Percentiles rank a stretch among this genome's conserved stretches.
These are phyloP conservation scores for Rhinogobius similis DNA, from an alignment of 2,113 vertebrate genomes.

Conservation along the genomic window DNA sequence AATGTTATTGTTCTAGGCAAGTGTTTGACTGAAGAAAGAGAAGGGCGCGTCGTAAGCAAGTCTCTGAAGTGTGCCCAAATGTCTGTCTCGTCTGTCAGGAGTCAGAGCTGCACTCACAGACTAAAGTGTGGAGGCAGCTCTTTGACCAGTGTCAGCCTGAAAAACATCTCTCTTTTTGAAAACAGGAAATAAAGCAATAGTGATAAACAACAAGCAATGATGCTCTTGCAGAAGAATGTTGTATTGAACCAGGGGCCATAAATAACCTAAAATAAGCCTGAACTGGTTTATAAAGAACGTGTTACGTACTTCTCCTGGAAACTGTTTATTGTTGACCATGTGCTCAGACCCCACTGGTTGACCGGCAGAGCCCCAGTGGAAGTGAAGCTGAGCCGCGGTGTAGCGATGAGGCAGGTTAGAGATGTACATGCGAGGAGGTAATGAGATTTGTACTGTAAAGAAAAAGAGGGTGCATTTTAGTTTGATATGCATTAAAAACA, in stretches of 20 bases:
- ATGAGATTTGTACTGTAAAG: constrained; percentile 85
- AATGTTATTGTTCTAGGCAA: background rate
- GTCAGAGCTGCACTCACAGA: constrained; percentile 10
- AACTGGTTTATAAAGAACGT: background rate
- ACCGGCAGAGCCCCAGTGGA: constrained; percentile 89
- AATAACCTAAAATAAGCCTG: background rate
- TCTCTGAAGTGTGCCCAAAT: constrained; percentile 5
- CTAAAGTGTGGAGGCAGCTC: constrained; percentile 17
- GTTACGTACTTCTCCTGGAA: constrained; percentile 87
- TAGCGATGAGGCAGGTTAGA: constrained; percentile 82
- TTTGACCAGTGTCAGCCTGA: background rate
- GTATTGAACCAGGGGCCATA: background rate
- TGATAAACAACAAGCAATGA: background rate
- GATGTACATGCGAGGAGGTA: constrained; percentile 83
- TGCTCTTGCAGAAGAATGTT: background rate
- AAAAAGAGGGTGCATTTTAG: constrained; percentile 25
- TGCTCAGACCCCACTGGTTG: constrained; percentile 87
- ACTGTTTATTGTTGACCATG: constrained; percentile 82
- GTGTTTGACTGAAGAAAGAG: constrained; percentile 12
- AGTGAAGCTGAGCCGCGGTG: constrained; percentile 87
- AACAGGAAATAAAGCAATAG: background rate
- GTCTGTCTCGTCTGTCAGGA: constrained; percentile 22
- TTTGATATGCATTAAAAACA: background rate
- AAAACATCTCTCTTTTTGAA: background rate
- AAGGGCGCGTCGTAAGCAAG: constrained; percentile 25